These are phyloP conservation scores for Denticeps clupeoides DNA, from an alignment of 2,797 vertebrate genomes.

Conservation along the genomic window DNA sequence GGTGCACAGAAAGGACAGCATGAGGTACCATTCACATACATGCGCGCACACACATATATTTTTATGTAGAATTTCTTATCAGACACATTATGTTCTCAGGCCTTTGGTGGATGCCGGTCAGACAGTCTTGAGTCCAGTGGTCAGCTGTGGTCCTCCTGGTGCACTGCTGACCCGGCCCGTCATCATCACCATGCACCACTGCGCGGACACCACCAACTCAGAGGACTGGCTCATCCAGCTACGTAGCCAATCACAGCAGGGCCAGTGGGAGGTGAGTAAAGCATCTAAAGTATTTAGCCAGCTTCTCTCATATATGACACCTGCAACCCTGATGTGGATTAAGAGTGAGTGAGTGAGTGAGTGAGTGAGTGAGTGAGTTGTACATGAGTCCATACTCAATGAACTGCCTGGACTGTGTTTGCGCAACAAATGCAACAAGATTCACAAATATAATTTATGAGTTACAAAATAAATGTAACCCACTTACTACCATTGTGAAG, in stretches of 20 bases:
- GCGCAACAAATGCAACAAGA: no score
- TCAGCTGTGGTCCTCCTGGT: slow-evolving; percentile 86
- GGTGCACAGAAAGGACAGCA: slow-evolving; percentile 92
- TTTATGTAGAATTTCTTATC: background rate
- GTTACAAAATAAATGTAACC: no score
- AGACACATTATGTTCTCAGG: slow-evolving; percentile 56
- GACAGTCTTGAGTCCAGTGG: slow-evolving; percentile 85
- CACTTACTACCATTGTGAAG: no score
- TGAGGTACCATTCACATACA: slow-evolving; percentile 70
- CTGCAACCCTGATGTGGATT: no score
- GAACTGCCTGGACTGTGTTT: no score
- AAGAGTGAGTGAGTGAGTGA: no score
- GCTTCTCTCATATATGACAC: no score
- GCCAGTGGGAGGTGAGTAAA: slow-evolving; percentile 92
- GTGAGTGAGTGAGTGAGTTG: no score
- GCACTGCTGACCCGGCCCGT: slow-evolving; percentile 83
- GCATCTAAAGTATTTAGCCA: no score
- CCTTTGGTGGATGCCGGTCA: slow-evolving; percentile 82
- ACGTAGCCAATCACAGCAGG: slow-evolving; percentile 77
- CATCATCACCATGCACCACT: slow-evolving; percentile 92
- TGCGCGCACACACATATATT: background rate
- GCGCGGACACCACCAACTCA: slow-evolving; percentile 74
- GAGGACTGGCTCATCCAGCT: slow-evolving; percentile 97
- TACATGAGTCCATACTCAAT: no score
- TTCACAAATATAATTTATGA: no score